A percentile compares a stretch with the other conserved stretches of the same genome.
phyloP scores from a whole-genome alignment of 2,113 vertebrate genomes.

The Neodontobutis hainanensis region DNA sequence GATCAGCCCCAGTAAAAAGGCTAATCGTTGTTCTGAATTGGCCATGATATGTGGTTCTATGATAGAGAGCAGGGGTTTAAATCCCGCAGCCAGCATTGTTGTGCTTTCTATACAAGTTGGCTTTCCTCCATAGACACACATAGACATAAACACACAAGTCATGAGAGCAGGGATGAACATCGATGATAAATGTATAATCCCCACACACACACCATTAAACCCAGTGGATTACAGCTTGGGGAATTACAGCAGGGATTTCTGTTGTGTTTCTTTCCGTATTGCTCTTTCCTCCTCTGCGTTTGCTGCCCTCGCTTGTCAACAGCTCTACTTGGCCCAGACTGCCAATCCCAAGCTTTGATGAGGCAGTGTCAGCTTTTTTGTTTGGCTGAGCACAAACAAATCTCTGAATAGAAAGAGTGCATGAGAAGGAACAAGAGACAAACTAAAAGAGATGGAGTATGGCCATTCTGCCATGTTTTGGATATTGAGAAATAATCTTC shows the following conservation, averaged over 20 bases:
- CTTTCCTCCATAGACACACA: conserved; percentile 52
- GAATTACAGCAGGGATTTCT: conserved; percentile 79
- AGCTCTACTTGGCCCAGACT: conserved; percentile 76
- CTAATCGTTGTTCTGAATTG: conserved; percentile 87
- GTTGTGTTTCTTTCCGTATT: conserved; percentile 62
- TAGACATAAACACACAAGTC: conserved; percentile 35
- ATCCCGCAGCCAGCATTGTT: conserved; percentile 70
- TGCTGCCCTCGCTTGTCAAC: conserved; percentile 74
- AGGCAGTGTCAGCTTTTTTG: conserved; percentile 76
- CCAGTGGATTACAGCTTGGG: conserved; percentile 76
- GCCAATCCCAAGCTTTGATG: conserved; percentile 76
- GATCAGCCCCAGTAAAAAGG: conserved; percentile 82
- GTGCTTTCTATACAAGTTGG: conserved; percentile 63
- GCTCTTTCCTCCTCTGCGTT: conserved; percentile 65
- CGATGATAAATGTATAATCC: conserved; percentile 79
- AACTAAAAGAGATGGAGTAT: conserved; percentile 58
- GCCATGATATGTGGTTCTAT: conserved; percentile 82
- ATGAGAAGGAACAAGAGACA: conserved; percentile 36
- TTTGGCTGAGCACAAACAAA: conserved; percentile 70
- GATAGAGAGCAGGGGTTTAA: conserved; percentile 68
- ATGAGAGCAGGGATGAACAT: conserved; percentile 67
- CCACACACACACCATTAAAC: conserved; percentile 71
- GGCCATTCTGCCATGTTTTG: conserved; percentile 58
- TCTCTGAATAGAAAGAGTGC: conserved; percentile 65
- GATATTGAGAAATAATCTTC: conserved; percentile 75